Conservation (phyloP, 1,140 invertebrate genomes). For the Stegodyphus mimosarum region DNA sequence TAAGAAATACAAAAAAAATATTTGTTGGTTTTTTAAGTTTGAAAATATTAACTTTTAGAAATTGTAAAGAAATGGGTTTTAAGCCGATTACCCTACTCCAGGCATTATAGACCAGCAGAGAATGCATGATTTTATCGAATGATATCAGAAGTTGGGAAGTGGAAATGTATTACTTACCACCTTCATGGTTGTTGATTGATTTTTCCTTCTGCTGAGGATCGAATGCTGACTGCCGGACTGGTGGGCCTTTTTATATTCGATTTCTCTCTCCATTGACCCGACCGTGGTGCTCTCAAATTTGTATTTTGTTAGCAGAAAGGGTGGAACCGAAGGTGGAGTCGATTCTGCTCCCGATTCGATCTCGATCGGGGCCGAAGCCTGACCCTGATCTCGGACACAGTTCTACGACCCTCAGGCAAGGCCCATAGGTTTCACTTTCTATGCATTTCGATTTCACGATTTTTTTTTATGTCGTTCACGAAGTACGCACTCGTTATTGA, state of each 20-base stretch:
- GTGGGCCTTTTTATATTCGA: conserved; percentile 27
- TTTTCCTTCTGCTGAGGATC: conserved; percentile 6
- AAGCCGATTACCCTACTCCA: not conserved
- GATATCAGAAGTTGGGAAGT: not conserved
- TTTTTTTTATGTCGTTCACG: too few relatives aligned
- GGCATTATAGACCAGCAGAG: not conserved
- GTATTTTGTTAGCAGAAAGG: conserved; percentile 8
- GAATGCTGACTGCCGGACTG: not conserved
- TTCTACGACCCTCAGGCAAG: not conserved
- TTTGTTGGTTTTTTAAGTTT: not conserved
- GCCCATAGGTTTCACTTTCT: too few relatives aligned
- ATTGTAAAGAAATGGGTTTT: not conserved
- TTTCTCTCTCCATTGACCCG: not conserved
- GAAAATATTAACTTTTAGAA: not conserved
- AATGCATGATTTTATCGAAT: not conserved
- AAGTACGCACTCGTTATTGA: too few relatives aligned
- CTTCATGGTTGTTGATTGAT: conserved; percentile 50
- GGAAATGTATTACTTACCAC: conserved; percentile 36
- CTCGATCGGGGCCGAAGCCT: conserved; percentile 27
- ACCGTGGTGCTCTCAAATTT: not conserved
- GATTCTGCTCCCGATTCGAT: conserved; percentile 16
- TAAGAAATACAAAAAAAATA: not conserved
- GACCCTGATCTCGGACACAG: conserved; percentile 22
- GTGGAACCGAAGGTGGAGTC: conserved; percentile 40
- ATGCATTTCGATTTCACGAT: too few relatives aligned